A percentile compares a stretch with the other conserved stretches of the same genome.
Evolutionary conservation across 2,113 vertebrate species (phyloP).

Genomic region (Takifugu flavidus): DNA sequence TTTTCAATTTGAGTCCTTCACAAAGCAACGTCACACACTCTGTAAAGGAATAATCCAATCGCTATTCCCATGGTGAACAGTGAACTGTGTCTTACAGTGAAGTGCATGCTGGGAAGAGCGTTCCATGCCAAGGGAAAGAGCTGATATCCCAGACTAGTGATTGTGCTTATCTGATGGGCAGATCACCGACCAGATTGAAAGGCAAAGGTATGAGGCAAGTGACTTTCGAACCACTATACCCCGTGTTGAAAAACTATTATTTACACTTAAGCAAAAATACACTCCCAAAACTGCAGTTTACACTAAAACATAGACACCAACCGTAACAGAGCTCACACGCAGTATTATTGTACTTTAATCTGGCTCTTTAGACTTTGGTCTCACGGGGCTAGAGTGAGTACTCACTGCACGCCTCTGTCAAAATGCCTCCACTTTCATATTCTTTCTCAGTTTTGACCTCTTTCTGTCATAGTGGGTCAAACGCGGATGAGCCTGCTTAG

Average conservation of each 20-base stretch:
- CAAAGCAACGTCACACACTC: conserved; percentile 10
- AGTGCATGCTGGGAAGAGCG: conserved; percentile 47
- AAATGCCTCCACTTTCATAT: conserved; percentile 45
- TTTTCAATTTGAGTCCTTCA: conserved; percentile 1
- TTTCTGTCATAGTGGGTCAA: conserved; percentile 61
- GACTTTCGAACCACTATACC: conserved; percentile 39
- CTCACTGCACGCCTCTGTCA: conserved; percentile 30
- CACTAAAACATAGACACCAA: conserved; percentile 43
- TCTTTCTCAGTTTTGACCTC: conserved; percentile 62
- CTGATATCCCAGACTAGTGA: conserved; percentile 46
- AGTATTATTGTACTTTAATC: conserved; percentile 30
- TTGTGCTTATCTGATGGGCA: conserved; percentile 62
- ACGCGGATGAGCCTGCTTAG: conserved; percentile 57
- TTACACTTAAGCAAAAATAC: conserved; percentile 51
- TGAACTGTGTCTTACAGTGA: conserved; percentile 49
- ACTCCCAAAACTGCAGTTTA: conserved; percentile 37
- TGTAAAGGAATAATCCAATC: conserved; percentile 47
- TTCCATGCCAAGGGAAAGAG: conserved; percentile 40
- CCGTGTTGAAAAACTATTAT: conserved; percentile 33
- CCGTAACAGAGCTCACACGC: conserved; percentile 21
- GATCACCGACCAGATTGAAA: conserved; percentile 34
- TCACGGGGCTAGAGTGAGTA: conserved; percentile 20
- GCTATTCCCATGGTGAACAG: conserved; percentile 13
- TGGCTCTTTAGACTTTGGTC: conserved; percentile 28
- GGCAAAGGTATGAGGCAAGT: conserved; percentile 38